Percentiles rank a stretch among this genome's conserved stretches.
phyloP scores from a whole-genome alignment of 2,888 invertebrate species.

The Melanotus villosus region DNA sequence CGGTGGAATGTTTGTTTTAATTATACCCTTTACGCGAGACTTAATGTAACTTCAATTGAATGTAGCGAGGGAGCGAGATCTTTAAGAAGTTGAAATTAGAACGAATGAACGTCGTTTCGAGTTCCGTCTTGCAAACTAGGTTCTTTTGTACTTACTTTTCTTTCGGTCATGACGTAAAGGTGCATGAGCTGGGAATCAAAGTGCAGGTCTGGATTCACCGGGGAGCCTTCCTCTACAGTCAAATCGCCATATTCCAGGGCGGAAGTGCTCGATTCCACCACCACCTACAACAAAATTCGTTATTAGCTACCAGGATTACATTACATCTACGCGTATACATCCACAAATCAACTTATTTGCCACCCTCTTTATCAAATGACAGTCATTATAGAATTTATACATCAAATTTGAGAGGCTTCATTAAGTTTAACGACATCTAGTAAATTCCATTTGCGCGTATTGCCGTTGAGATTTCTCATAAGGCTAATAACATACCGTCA shows the following conservation, averaged over 20 bases:
- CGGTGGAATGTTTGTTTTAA: constrained; percentile 45
- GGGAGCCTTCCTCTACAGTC: constrained; percentile 84
- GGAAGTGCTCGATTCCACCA: constrained; percentile 86
- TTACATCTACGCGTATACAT: neutral
- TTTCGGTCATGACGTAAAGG: constrained; percentile 94
- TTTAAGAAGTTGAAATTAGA: constrained; percentile 24
- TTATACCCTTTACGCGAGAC: constrained; percentile 34
- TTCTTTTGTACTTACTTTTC: constrained; percentile 75
- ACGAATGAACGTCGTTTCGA: constrained; percentile 19
- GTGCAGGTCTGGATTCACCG: constrained; percentile 91
- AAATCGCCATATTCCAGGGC: constrained; percentile 95
- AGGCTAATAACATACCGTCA: no score
- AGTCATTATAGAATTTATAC: no score
- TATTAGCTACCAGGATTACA: neutral
- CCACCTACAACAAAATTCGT: constrained; percentile 74
- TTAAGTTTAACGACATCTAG: no score
- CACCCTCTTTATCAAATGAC: no score
- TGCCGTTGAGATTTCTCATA: no score
- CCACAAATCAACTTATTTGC: no score
- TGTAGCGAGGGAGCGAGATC: constrained; percentile 44
- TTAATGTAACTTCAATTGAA: constrained; percentile 40
- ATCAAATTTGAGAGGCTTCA: no score
- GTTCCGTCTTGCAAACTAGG: constrained; percentile 6
- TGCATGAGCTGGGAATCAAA: constrained; percentile 93
- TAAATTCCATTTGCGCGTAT: no score